Conservation (phyloP, 2,797 vertebrate genomes). For the Halcyon leucocephala region DNA sequence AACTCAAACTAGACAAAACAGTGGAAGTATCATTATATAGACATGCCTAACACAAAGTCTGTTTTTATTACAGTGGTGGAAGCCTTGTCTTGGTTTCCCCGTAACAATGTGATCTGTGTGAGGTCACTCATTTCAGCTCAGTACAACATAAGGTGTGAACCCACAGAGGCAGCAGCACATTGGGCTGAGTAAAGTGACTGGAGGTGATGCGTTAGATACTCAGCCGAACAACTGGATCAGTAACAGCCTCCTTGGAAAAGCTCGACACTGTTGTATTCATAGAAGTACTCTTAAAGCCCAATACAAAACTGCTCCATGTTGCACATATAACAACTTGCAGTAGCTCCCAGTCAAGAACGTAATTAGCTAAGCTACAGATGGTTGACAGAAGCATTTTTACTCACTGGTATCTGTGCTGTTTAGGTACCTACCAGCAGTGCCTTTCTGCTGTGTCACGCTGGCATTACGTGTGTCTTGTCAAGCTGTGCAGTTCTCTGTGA, state of each 20-base stretch:
- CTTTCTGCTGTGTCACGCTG: neutral
- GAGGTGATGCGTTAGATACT: neutral
- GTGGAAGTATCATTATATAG: neutral
- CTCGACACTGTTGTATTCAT: neutral
- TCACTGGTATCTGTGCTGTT: neutral
- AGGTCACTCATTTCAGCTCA: neutral
- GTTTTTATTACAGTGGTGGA: neutral
- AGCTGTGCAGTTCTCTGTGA: neutral
- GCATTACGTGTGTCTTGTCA: fast-evolving
- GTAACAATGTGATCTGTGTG: neutral
- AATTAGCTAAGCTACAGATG: neutral
- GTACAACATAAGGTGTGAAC: neutral
- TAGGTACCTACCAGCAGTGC: neutral
- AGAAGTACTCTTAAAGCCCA: neutral
- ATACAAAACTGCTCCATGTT: neutral
- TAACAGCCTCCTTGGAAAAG: neutral
- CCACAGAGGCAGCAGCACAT: neutral
- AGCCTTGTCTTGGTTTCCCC: neutral
- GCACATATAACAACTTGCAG: neutral
- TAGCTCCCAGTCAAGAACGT: neutral
- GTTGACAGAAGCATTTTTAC: neutral
- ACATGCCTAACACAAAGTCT: neutral
- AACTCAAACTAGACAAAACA: neutral
- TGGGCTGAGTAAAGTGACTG: neutral
- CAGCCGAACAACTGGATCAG: neutral